A percentile compares a stretch with the other conserved stretches of the same genome.
These are phyloP conservation scores for Proisotoma minuta DNA, from an alignment of 2,888 invertebrate species.

Conservation along the genomic window DNA sequence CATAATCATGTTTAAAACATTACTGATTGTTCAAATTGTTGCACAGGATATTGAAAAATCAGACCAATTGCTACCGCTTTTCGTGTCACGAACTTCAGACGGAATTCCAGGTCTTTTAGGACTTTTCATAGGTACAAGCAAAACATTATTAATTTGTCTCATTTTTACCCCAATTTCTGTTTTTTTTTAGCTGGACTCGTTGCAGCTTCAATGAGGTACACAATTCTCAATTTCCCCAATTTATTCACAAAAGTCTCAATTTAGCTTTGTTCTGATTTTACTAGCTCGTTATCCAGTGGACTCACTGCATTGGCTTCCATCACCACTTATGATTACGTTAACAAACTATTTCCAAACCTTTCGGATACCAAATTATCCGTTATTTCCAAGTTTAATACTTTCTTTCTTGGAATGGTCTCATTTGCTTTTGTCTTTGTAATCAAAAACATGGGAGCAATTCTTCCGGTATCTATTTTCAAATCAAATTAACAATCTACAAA, in stretches of 20 bases:
- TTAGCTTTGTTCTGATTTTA: conserved; percentile 14
- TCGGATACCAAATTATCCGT: conserved; percentile 51
- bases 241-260: background rate
- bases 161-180: too few species aligned
- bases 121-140: too few species aligned
- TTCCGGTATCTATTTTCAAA: conserved; percentile 50
- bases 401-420: conserved; percentile 53
- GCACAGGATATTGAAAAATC: conserved; percentile 60
- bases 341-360: conserved; percentile 37
- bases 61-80: conserved; percentile 59
- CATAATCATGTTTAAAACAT: background rate
- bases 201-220: conserved; percentile 36
- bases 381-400: conserved; percentile 53
- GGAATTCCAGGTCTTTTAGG: conserved; percentile 52
- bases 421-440: conserved; percentile 55
- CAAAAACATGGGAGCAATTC: conserved; percentile 54
- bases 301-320: conserved; percentile 57
- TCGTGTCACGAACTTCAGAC: conserved; percentile 55
- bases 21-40: background rate
- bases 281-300: conserved; percentile 58
- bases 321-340: conserved; percentile 53
- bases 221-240: background rate
- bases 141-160: too few species aligned
- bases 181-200: conserved; percentile 44
- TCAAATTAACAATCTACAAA: background rate